Base-by-base conservation (phyloP, 1,140 invertebrate species). In the Ips typographus region DNA sequence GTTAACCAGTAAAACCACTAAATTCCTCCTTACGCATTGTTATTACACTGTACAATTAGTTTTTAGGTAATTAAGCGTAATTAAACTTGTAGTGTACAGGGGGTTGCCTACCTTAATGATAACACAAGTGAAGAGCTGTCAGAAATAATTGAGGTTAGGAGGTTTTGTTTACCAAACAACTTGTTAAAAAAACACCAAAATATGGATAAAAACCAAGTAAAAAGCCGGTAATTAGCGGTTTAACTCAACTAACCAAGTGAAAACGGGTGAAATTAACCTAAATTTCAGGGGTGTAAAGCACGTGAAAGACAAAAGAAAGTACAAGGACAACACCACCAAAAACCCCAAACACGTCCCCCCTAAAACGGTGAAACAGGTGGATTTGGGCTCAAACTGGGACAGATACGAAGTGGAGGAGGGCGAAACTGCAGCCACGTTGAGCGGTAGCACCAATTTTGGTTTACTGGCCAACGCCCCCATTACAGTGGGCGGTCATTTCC, bases 351-450 rank as follows among this genome's bases (percentile, higher is more conserved):
- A 70, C 61, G 61, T 70, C 8, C 71, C 66, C 6, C 41, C 64
- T 8, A 74, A 74, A 68, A 7, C 40, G 4, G 47, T 52, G 42
- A 55, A 59, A 3, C 60, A 64, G 22, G 67, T 75, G 42, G 64
- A 69, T n/a, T 68, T 75, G 41, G 70, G 64, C 42, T 73, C 74
- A 7, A 77, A 77, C 53, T 77, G 75, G 75, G 61, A 75, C 57
- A 63, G 75, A 39, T 77, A 77, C 64, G 74, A 75, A 60, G 59
- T 67, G 40, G 66, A 65, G 40, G 42, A 43, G n/a, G 57, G 55
- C 42, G 58, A 68, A 39, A 2, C 40, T 40, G 65, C 64, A 61
- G 22, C 43, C 38, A 65, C 7, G 39, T 49, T 66, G 57, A 51
- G 22, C 37, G 63, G 42, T 39, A 66, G 70, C 53, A 73, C 69